Evolutionary conservation across 2,113 vertebrate species (phyloP).

Genomic region (Malurus alboscapulatus): DNA sequence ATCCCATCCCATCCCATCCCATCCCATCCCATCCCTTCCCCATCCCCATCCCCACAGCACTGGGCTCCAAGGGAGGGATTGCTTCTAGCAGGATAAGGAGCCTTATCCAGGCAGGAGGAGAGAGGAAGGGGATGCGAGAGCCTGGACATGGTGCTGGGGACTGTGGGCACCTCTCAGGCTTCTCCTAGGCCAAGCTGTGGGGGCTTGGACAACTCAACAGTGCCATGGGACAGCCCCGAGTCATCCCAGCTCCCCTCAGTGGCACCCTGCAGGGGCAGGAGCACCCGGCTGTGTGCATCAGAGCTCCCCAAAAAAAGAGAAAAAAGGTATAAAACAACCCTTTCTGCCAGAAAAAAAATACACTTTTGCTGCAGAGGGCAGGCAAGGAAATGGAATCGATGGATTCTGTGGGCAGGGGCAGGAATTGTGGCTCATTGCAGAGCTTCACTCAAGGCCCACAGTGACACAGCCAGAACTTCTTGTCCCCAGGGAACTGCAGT

Average conservation of each 20-base stretch:
- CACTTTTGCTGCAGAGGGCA: neutral
- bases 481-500: rapidly evolving
- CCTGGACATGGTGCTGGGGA: rapidly evolving
- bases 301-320: neutral
- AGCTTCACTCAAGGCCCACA: neutral
- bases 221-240: neutral
- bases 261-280: neutral
- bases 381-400: neutral
- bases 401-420: neutral
- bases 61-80: neutral
- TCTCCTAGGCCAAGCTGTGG: rapidly evolving
- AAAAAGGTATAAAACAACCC: neutral
- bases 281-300: rapidly evolving
- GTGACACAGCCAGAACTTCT: neutral
- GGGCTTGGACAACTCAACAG: rapidly evolving
- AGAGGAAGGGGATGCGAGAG: neutral
- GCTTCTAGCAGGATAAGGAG: neutral
- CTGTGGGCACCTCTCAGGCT: neutral
- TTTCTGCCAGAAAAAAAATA: neutral
- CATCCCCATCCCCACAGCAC: rapidly evolving
- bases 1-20: too few species aligned
- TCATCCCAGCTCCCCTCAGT: neutral
- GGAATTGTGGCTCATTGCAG: neutral
- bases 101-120: neutral
- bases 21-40: too few species aligned